Conservation (phyloP, 2,888 invertebrate species). For the Trichacis sp. region DNA sequence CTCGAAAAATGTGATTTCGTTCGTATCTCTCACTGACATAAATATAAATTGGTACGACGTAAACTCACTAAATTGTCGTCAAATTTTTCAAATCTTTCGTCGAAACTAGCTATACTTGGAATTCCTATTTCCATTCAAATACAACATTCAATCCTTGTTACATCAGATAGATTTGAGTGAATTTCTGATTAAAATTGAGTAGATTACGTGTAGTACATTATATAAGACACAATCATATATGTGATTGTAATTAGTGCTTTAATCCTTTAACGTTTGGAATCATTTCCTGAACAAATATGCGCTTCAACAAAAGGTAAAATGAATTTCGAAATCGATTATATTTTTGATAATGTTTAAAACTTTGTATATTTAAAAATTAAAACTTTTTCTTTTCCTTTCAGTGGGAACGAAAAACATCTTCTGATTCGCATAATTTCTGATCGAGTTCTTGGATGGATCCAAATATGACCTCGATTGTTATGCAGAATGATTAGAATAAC, state of each 20-base stretch:
- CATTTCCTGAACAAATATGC: too few species aligned
- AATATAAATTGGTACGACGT: neutral
- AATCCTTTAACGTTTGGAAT: constrained; percentile 28
- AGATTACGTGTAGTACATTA: neutral
- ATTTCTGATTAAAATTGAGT: neutral
- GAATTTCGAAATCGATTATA: too few species aligned
- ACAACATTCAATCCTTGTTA: too few species aligned
- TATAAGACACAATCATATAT: constrained; percentile 20
- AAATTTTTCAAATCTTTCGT: too few species aligned
- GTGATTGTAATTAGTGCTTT: constrained; percentile 30
- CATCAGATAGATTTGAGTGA: neutral
- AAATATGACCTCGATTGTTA: constrained; percentile 29
- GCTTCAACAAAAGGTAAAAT: too few species aligned
- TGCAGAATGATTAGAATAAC: constrained; percentile 42
- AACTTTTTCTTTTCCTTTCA: too few species aligned
- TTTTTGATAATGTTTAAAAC: too few species aligned
- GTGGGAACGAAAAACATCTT: constrained; percentile 14
- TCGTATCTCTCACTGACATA: neutral
- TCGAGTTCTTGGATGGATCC: constrained; percentile 24
- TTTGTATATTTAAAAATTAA: too few species aligned
- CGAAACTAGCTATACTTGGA: too few species aligned
- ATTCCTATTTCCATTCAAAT: too few species aligned
- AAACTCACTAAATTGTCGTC: too few species aligned
- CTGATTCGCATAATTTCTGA: constrained; percentile 8
- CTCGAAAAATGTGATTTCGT: neutral